Conservation (phyloP, 2,113 vertebrate genomes). For the Syrmaticus mikado region DNA sequence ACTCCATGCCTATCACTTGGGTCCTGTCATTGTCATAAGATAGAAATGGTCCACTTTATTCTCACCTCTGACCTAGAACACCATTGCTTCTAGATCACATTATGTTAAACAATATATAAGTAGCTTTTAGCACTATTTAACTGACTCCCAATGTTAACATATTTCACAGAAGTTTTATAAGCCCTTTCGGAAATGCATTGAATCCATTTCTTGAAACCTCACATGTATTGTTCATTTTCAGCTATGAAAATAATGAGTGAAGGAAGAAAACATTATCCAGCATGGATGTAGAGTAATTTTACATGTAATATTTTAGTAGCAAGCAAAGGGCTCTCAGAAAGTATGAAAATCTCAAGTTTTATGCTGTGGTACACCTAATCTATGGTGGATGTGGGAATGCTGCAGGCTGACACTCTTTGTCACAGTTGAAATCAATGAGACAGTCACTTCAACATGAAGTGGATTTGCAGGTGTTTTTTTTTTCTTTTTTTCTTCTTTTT, state of each 20-base stretch:
- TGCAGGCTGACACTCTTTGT: neutral
- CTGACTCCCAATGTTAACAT: neutral
- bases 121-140: conserved; percentile 50
- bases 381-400: neutral
- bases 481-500: too few relatives aligned
- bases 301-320: neutral
- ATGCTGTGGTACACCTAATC: neutral
- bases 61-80: neutral
- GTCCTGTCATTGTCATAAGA: neutral
- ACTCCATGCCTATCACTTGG: neutral
- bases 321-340: neutral
- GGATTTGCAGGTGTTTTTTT: neutral
- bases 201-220: neutral
- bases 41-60: neutral
- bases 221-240: neutral
- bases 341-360: neutral
- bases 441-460: neutral
- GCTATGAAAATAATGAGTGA: rapidly evolving
- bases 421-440: neutral
- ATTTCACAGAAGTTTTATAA: neutral
- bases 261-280: neutral
- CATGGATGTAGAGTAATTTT: neutral
- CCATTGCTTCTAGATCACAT: neutral
- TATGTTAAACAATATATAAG: neutral
- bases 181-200: neutral